phyloP scores from a whole-genome alignment of 2,888 invertebrate genomes.

The Linnaemya tessellans region DNA sequence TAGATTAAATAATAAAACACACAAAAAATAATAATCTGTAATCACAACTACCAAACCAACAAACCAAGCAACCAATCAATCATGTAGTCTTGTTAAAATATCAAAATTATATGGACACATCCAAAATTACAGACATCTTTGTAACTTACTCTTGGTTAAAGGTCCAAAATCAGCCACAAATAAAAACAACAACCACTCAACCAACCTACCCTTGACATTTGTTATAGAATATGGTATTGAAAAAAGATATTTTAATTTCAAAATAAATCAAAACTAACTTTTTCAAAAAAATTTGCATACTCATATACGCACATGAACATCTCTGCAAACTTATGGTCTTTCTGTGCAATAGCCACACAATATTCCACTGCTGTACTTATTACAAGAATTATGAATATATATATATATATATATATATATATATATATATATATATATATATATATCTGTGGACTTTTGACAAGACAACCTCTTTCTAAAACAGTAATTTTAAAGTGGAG shows the following conservation, averaged over 20 bases:
- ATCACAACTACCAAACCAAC: constrained; percentile 62
- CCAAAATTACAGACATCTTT: constrained; percentile 24
- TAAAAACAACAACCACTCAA: constrained; percentile 27
- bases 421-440: constrained; percentile 38
- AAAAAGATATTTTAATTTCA: constrained; percentile 34
- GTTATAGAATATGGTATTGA: constrained; percentile 56
- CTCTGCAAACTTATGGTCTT: constrained; percentile 32
- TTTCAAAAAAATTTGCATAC: neutral
- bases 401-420: constrained; percentile 12
- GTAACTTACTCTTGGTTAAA: constrained; percentile 39
- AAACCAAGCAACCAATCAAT: constrained; percentile 31
- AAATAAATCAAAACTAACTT: constrained; percentile 25
- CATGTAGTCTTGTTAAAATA: constrained; percentile 61
- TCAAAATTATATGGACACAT: constrained; percentile 59
- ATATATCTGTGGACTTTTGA: constrained; percentile 64
- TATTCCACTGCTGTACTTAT: constrained; percentile 45
- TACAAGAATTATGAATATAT: constrained; percentile 42
- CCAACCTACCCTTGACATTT: constrained; percentile 45
- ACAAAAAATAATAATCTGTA: constrained; percentile 43
- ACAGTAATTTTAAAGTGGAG: too few species aligned
- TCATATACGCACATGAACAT: constrained; percentile 5
- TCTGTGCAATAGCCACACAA: constrained; percentile 49
- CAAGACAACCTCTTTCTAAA: too few species aligned
- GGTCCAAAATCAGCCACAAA: constrained; percentile 16
- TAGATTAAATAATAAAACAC: constrained; percentile 54